Evolutionary conservation across 1,140 invertebrate genomes (phyloP).

Genomic region (Cephus cinctus): DNA sequence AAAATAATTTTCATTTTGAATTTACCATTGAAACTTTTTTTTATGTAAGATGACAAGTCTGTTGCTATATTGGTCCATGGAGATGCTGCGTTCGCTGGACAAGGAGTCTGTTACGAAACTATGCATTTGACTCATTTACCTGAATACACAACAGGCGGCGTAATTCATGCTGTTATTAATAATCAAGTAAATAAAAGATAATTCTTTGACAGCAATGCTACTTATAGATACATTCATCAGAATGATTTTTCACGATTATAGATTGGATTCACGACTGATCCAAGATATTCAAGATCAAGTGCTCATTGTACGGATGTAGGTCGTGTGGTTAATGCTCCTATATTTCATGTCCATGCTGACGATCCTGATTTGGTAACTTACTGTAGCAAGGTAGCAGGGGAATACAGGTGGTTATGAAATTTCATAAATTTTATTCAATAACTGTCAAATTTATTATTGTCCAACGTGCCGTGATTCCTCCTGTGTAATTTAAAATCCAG

Average conservation of each 20-base stretch:
- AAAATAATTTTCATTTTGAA: constrained; percentile 7
- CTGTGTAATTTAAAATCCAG: constrained; percentile 51
- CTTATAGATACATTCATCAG: too few relatives aligned
- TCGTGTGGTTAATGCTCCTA: constrained; percentile 84
- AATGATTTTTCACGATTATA: constrained; percentile 34
- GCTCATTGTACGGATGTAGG: constrained; percentile 76
- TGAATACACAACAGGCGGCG: constrained; percentile 83
- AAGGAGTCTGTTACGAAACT: constrained; percentile 88
- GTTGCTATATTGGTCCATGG: constrained; percentile 82
- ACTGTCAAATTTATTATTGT: not conserved
- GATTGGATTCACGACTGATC: constrained; percentile 89
- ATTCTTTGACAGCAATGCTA: not conserved
- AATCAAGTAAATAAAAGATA: constrained; percentile 68
- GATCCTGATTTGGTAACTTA: constrained; percentile 88
- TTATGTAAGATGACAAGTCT: constrained; percentile 45
- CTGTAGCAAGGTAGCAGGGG: constrained; percentile 81
- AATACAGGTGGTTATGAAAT: constrained; percentile 68
- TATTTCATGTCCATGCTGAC: constrained; percentile 93
- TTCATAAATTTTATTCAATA: not conserved
- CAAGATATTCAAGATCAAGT: constrained; percentile 68
- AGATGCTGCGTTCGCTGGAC: constrained; percentile 86
- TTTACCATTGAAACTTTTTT: not conserved
- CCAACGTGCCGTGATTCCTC: not conserved
- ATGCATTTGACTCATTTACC: constrained; percentile 83
- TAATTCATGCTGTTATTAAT: constrained; percentile 88